A percentile compares a stretch with the other conserved stretches of the same genome.
Conservation (phyloP, 1,140 invertebrate species). For the Potamilus streckersoni region DNA sequence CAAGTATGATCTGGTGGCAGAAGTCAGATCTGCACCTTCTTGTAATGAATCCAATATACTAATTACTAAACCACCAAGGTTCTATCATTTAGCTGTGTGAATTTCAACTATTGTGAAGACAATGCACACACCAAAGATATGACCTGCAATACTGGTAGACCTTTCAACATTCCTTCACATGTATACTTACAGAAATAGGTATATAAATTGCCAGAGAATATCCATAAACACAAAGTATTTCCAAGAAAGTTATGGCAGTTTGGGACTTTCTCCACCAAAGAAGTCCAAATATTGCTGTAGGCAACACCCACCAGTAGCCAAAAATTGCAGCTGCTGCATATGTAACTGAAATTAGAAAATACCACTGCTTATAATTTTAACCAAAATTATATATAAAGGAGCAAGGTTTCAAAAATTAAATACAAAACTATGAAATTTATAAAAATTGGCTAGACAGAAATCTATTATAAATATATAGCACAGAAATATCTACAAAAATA, state of each 20-base stretch:
- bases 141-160: too few species aligned
- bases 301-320: conserved; percentile 89
- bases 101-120: too few species aligned
- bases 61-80: too few species aligned
- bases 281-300: conserved; percentile 83
- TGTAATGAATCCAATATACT: too few species aligned
- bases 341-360: conserved; percentile 74
- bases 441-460: too few species aligned
- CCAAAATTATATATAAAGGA: background rate
- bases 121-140: too few species aligned
- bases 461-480: too few species aligned
- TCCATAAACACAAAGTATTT: conserved; percentile 91
- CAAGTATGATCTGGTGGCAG: too few species aligned
- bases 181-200: conserved; percentile 80
- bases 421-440: background rate
- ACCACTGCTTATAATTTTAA: background rate
- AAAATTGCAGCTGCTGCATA: conserved; percentile 91
- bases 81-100: too few species aligned
- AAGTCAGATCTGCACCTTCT: too few species aligned
- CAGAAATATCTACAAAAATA: too few species aligned
- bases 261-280: conserved; percentile 83
- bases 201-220: conserved; percentile 95
- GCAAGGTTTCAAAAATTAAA: background rate
- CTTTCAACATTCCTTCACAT: too few species aligned
- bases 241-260: conserved; percentile 78